phyloP scores from a whole-genome alignment of 2,113 vertebrate species.

The Psammodynastes pulverulentus region DNA sequence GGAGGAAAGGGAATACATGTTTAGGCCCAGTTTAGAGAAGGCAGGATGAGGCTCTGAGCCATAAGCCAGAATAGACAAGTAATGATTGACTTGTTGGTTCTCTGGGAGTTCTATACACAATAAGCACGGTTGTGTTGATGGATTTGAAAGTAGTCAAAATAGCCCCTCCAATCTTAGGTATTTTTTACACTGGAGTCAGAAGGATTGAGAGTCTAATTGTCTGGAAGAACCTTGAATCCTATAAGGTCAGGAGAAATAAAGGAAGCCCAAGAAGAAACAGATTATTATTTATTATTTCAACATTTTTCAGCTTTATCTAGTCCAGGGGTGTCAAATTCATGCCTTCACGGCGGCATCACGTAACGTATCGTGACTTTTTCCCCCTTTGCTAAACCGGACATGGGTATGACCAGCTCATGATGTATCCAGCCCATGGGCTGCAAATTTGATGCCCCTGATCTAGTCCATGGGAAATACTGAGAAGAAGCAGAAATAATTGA shows the following conservation, averaged over 20 bases:
- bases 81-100: not conserved
- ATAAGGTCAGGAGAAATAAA: not conserved
- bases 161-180: not conserved
- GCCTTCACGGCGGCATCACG: no score
- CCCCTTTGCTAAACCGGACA: no score
- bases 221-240: not conserved
- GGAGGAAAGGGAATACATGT: not conserved
- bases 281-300: not conserved
- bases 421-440: no score
- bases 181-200: not conserved
- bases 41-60: not conserved
- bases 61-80: not conserved
- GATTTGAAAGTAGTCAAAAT: not conserved
- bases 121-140: not conserved
- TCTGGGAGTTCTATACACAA: not conserved
- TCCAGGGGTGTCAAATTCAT: not conserved
- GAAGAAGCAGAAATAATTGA: not conserved
- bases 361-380: no score
- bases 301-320: not conserved
- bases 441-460: no score
- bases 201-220: not conserved
- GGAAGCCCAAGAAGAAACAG: not conserved
- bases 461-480: not conserved
- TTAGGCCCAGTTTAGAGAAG: not conserved
- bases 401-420: no score